Conservation (phyloP, 2,888 invertebrate genomes). For the Ceramica pisi region DNA sequence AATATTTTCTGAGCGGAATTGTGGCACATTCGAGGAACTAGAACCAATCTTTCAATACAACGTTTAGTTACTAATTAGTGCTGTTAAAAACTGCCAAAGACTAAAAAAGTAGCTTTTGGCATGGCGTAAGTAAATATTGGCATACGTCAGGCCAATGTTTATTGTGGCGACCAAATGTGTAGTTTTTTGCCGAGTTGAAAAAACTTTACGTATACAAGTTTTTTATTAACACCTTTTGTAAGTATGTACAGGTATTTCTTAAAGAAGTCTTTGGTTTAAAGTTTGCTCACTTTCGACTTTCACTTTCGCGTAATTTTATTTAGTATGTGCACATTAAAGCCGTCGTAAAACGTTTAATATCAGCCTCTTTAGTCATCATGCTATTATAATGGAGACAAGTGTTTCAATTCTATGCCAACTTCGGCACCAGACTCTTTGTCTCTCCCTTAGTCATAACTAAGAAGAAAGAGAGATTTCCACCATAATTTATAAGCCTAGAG, state of each 20-base stretch:
- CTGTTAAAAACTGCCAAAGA: slow-evolving; percentile 69
- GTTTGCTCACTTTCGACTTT: slow-evolving; percentile 26
- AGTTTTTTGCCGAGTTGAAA: slow-evolving; percentile 17
- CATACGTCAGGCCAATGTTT: slow-evolving; percentile 54
- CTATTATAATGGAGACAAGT: neutral
- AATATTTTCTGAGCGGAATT: slow-evolving; percentile 25
- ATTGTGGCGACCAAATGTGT: slow-evolving; percentile 26
- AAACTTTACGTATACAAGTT: slow-evolving; percentile 18
- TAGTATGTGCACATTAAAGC: neutral
- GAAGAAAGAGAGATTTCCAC: slow-evolving; percentile 27
- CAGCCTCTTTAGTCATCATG: neutral
- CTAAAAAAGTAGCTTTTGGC: slow-evolving; percentile 67
- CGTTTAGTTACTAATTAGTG: slow-evolving; percentile 76
- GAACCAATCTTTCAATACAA: slow-evolving; percentile 69
- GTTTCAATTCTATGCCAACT: slow-evolving; percentile 29
- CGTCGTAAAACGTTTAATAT: neutral
- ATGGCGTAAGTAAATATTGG: slow-evolving; percentile 67
- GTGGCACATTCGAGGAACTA: slow-evolving; percentile 64
- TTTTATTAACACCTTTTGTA: slow-evolving; percentile 23
- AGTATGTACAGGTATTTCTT: neutral
- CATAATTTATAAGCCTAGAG: slow-evolving; percentile 10
- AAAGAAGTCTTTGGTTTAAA: neutral
- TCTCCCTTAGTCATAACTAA: slow-evolving; percentile 7
- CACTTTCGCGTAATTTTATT: slow-evolving; percentile 19
- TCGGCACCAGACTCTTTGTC: slow-evolving; percentile 30